A percentile compares a stretch with the other conserved stretches of the same genome.
These are phyloP conservation scores for Habrosyne pyritoides DNA, from an alignment of 2,888 invertebrate genomes.

Conservation along the genomic window DNA sequence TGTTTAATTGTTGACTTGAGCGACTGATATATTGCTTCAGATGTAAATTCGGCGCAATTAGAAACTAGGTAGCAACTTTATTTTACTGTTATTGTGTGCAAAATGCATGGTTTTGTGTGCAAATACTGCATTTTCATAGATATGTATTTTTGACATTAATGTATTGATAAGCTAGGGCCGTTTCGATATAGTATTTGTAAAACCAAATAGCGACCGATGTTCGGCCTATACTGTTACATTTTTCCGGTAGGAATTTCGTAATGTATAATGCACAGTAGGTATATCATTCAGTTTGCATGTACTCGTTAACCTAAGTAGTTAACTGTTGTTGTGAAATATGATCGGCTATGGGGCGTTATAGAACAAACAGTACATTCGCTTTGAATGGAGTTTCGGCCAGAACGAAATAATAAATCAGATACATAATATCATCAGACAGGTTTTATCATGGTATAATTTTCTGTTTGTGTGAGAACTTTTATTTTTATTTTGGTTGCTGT, in stretches of 20 bases:
- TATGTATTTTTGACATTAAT: not conserved
- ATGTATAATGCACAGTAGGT: not conserved
- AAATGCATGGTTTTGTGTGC: not conserved
- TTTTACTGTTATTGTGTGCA: conserved; percentile 7
- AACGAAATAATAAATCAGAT: not conserved
- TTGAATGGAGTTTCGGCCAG: not conserved
- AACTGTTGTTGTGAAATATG: conserved; percentile 7
- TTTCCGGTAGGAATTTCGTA: not conserved
- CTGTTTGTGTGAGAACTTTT: conserved; percentile 20
- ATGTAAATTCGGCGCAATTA: not conserved
- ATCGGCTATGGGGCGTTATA: not conserved
- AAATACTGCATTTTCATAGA: conserved; percentile 2
- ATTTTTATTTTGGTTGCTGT: conserved; percentile 28
- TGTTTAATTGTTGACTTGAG: not conserved
- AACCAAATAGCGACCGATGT: conserved; percentile 1
- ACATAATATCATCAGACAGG: not conserved
- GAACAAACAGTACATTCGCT: not conserved
- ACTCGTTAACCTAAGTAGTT: conserved; percentile 15
- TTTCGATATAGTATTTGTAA: conserved; percentile 5
- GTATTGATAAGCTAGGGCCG: conserved; percentile 4
- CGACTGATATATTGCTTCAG: not conserved
- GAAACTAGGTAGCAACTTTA: conserved; percentile 6
- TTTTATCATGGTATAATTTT: not conserved
- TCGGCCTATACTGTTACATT: conserved; percentile 1
- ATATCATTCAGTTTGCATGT: conserved; percentile 6